These are phyloP conservation scores for Papilio machaon DNA, from an alignment of 1,140 invertebrate genomes.

Conservation along the genomic window DNA sequence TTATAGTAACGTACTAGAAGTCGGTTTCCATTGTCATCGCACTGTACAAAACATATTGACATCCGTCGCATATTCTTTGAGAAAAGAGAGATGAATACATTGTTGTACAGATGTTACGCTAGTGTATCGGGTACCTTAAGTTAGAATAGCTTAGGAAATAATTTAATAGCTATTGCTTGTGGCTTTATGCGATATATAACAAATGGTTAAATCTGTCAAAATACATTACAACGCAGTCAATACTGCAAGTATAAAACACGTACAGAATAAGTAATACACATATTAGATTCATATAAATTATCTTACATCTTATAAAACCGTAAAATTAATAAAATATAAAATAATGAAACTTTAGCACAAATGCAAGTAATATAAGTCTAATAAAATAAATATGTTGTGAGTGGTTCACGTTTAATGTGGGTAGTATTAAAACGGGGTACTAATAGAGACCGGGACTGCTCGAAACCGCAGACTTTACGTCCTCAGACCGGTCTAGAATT, in stretches of 20 bases:
- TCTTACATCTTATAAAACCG: neutral
- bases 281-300: neutral
- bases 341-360: neutral
- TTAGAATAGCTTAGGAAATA: too few relatives aligned
- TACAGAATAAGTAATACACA: too few relatives aligned
- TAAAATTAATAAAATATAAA: neutral
- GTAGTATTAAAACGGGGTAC: slow-evolving; percentile 75
- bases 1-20: neutral
- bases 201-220: too few relatives aligned
- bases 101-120: too few relatives aligned
- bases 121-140: too few relatives aligned
- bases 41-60: neutral
- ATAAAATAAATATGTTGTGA: slow-evolving; percentile 76
- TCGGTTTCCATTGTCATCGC: neutral
- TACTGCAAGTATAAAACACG: too few relatives aligned
- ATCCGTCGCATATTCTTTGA: too few relatives aligned
- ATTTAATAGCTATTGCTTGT: too few relatives aligned
- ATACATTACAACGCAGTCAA: too few relatives aligned
- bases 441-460: slow-evolving; percentile 57
- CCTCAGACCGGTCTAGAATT: slow-evolving; percentile 76
- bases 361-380: slow-evolving; percentile 40
- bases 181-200: too few relatives aligned
- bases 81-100: too few relatives aligned
- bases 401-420: slow-evolving; percentile 68
- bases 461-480: slow-evolving; percentile 74